Percentiles rank a stretch among this genome's conserved stretches.
These are phyloP conservation scores for Acleris emargana DNA, from an alignment of 2,888 invertebrate genomes.

Conservation along the genomic window DNA sequence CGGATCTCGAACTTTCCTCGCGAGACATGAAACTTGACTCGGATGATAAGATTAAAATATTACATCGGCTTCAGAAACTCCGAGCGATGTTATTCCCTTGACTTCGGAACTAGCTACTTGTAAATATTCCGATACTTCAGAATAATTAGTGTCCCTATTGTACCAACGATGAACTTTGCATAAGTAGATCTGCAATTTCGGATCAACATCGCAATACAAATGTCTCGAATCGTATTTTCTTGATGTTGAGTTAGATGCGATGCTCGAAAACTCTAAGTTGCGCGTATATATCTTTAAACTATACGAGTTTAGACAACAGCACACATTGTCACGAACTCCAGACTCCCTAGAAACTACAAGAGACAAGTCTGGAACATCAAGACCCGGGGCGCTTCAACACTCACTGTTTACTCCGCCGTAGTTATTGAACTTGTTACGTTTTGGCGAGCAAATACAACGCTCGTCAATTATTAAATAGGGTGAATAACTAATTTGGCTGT, in stretches of 20 bases:
- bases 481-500: conserved; percentile 59
- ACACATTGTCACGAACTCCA: conserved; percentile 29
- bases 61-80: conserved; percentile 69
- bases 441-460: conserved; percentile 18
- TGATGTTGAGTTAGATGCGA: no score
- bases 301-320: conserved; percentile 14
- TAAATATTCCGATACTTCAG: conserved; percentile 34
- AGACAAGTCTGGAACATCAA: conserved; percentile 21
- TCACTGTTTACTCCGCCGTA: conserved; percentile 15
- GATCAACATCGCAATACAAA: no score
- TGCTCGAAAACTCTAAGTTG: background rate
- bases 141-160: background rate
- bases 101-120: conserved; percentile 51
- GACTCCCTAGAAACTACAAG: conserved; percentile 25
- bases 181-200: no score
- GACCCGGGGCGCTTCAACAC: conserved; percentile 25
- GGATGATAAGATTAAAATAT: conserved; percentile 80
- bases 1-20: conserved; percentile 72
- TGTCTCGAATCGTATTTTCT: no score
- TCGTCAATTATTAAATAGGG: conserved; percentile 37
- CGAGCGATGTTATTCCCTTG: conserved; percentile 57
- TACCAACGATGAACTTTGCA: background rate
- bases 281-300: conserved; percentile 40
- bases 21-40: conserved; percentile 75
- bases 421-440: conserved; percentile 27